Evolutionary conservation across 37 sponge, comb jelly and placozoan species (phyloP), one percentile per base, ranked within the genome.

Genomic region (Geodia barretti): DNA sequence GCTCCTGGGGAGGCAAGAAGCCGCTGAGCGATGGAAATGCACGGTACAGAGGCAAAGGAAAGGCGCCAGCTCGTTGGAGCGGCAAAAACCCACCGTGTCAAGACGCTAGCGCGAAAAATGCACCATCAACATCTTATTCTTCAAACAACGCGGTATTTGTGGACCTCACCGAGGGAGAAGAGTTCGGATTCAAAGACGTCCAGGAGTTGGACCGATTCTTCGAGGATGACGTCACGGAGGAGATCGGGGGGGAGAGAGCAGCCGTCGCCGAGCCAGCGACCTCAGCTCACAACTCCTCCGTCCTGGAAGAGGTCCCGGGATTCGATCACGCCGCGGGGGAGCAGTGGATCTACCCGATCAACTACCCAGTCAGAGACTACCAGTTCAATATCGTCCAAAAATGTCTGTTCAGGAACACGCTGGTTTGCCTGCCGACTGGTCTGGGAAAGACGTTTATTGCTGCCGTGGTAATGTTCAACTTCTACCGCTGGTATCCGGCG

Each of bases 401-500:
- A 58, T 80, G 85, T 41, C 77, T 99, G 36, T 99, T 91, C 68
- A 88, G 66, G 33, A 99, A 99, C 80, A 94, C 97, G 7, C 82
- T 99, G 1, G 99, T 99, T 9, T 90, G 86, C 41, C 87, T 99
- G 35, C 99, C 99, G 25, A 99, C 99, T 41, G 99, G 99, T 20
- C 86, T 99, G 78, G 99, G 99, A 0, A 99, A 99, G 91, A 99
- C 99, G 1, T 99, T 99, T 80, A 97, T 99, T 68, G 99, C 97
- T 39, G 97, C 99, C 31, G 99, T 99, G 19, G 97, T 99, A 40
- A 99, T 99, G 93, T 92, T 89, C 71, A 99, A 99, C 84, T 96
- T 92, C 81, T 95, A 95, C 63, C 75, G 97, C 37, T 99, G 99
- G 99, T 99, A 97, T 75, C 99, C 99, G 3, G 28, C 35, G 11